Conservation (phyloP, 1,140 invertebrate species). For the Magallana ariakensis region DNA sequence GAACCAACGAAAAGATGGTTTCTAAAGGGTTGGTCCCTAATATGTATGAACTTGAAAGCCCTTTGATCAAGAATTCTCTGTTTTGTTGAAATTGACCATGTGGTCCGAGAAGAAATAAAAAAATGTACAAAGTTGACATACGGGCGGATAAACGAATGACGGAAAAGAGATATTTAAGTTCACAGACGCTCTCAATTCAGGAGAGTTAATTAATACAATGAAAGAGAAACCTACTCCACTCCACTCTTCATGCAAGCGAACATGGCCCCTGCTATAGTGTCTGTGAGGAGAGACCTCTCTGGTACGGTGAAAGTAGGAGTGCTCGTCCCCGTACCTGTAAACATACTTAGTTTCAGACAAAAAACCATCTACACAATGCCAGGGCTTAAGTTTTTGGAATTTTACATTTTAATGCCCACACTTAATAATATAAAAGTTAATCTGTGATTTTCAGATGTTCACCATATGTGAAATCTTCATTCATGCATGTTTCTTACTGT, state of each 20-base stretch:
- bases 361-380: neutral
- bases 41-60: too few relatives aligned
- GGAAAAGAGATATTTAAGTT: neutral
- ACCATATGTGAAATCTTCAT: too few relatives aligned
- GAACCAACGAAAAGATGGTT: too few relatives aligned
- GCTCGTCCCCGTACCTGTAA: neutral
- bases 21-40: too few relatives aligned
- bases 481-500: neutral
- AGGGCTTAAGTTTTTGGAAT: too few relatives aligned
- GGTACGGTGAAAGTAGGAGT: neutral
- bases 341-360: neutral
- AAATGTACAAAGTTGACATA: neutral
- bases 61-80: too few relatives aligned
- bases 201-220: too few relatives aligned
- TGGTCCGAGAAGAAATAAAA: neutral
- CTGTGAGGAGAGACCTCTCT: constrained; percentile 4
- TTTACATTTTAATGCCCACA: too few relatives aligned
- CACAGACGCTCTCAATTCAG: neutral
- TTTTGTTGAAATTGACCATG: too few relatives aligned
- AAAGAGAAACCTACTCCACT: constrained; percentile 9
- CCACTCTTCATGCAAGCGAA: constrained; percentile 41
- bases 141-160: neutral
- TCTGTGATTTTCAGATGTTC: too few relatives aligned
- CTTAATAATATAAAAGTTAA: too few relatives aligned
- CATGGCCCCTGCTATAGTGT: constrained; percentile 19